Conservation (phyloP, 1,140 invertebrate species). For the Bemisia tabaci region DNA sequence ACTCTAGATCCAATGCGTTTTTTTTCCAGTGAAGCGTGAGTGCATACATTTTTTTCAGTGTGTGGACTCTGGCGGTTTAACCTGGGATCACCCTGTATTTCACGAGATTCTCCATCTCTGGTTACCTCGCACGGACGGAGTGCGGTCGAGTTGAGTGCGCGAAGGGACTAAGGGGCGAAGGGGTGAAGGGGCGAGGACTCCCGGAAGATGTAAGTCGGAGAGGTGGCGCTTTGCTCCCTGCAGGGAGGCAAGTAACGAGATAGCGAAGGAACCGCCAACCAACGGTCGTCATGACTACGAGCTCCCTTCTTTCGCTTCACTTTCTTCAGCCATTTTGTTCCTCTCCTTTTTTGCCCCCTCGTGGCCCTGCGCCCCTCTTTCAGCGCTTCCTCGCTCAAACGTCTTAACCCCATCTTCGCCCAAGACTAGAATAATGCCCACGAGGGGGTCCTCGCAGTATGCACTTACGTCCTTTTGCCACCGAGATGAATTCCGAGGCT, state of each 20-base stretch:
- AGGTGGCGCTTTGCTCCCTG: background rate
- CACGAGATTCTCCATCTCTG: no score
- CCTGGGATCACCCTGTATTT: no score
- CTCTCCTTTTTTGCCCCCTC: background rate
- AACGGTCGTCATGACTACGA: background rate
- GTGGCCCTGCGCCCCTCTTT: background rate
- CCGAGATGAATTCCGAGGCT: background rate
- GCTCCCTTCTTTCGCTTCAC: background rate
- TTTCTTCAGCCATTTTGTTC: background rate
- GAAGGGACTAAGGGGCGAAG: background rate
- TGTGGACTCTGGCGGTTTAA: no score
- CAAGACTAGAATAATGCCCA: no score
- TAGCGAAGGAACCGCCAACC: background rate
- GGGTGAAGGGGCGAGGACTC: background rate
- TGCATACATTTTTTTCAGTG: no score
- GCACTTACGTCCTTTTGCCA: background rate
- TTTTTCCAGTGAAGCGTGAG: no score
- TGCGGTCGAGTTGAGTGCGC: background rate
- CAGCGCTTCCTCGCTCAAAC: background rate
- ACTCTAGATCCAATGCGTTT: no score
- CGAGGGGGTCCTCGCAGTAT: no score
- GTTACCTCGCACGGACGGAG: no score
- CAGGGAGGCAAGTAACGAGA: background rate
- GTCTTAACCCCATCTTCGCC: no score
- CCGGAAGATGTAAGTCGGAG: background rate